These are phyloP conservation scores for Cephalotes varians DNA, from an alignment of 2,888 invertebrate species.

Conservation along the genomic window DNA sequence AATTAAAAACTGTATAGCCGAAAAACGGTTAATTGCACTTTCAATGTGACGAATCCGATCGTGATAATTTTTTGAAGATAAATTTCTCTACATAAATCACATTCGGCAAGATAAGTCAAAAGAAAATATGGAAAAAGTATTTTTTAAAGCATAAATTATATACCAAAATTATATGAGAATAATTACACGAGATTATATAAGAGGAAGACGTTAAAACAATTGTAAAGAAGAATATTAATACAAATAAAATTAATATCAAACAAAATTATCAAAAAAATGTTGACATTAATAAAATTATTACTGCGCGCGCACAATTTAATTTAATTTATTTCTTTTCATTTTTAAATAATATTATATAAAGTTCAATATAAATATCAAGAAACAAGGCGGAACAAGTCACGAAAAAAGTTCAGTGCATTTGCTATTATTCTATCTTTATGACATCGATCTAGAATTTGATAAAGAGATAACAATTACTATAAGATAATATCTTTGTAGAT, in stretches of 20 bases:
- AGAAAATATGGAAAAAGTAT: not conserved
- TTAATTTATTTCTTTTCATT: not conserved
- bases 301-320: too few relatives aligned
- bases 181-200: too few relatives aligned
- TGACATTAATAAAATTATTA: not conserved
- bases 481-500: conserved; percentile 52
- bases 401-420: not conserved
- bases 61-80: not conserved
- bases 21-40: not conserved
- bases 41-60: not conserved
- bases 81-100: not conserved
- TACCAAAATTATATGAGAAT: not conserved
- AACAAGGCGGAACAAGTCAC: not conserved
- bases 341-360: not conserved
- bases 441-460: conserved; percentile 70
- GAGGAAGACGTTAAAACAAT: not conserved
- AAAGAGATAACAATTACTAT: conserved; percentile 56
- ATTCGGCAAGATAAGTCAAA: not conserved
- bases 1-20: not conserved
- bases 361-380: not conserved
- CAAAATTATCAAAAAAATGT: not conserved
- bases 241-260: not conserved
- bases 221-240: not conserved
- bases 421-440: conserved; percentile 45
- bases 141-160: not conserved